phyloP scores from a whole-genome alignment of 2,888 invertebrate species.

The Ganaspis brasiliensis region DNA sequence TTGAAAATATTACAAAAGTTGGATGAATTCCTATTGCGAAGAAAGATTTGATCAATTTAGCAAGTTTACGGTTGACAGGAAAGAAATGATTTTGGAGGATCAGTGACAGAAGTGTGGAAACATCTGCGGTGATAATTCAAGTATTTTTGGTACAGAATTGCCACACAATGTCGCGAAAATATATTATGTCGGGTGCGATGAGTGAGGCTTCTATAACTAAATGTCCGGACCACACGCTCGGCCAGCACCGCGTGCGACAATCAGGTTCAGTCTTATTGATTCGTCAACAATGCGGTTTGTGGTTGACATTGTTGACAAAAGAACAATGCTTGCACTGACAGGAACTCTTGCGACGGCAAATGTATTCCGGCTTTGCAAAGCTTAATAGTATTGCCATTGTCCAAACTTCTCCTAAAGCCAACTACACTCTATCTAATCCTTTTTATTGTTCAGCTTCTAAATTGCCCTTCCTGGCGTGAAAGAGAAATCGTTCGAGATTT shows the following conservation, averaged over 20 bases:
- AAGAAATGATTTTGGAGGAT: slow-evolving; percentile 8
- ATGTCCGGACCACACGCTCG: slow-evolving; percentile 69
- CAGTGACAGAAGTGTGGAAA: slow-evolving; percentile 23
- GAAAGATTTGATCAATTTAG: background rate
- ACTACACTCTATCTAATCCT: background rate
- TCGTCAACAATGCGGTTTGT: slow-evolving; percentile 70
- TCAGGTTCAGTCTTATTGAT: slow-evolving; percentile 74
- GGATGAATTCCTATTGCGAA: no score
- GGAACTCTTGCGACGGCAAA: slow-evolving; percentile 56
- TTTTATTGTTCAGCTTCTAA: background rate
- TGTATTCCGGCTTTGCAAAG: slow-evolving; percentile 54
- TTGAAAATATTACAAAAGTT: no score
- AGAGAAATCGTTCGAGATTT: no score
- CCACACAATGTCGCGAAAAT: slow-evolving; percentile 65
- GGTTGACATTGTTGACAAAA: slow-evolving; percentile 65
- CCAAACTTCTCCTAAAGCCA: slow-evolving; percentile 47
- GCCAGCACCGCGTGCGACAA: slow-evolving; percentile 64
- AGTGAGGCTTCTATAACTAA: slow-evolving; percentile 70
- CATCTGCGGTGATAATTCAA: slow-evolving; percentile 64
- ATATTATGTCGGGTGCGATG: slow-evolving; percentile 64
- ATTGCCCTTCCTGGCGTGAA: no score
- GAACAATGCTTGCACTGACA: slow-evolving; percentile 63
- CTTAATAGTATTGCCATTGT: slow-evolving; percentile 60
- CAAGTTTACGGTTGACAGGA: slow-evolving; percentile 10
- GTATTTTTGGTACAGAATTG: slow-evolving; percentile 59